Evolutionary conservation across 1,140 invertebrate species (phyloP), one percentile per base, ranked within the genome.

Genomic region (Helicorthomorpha holstii): DNA sequence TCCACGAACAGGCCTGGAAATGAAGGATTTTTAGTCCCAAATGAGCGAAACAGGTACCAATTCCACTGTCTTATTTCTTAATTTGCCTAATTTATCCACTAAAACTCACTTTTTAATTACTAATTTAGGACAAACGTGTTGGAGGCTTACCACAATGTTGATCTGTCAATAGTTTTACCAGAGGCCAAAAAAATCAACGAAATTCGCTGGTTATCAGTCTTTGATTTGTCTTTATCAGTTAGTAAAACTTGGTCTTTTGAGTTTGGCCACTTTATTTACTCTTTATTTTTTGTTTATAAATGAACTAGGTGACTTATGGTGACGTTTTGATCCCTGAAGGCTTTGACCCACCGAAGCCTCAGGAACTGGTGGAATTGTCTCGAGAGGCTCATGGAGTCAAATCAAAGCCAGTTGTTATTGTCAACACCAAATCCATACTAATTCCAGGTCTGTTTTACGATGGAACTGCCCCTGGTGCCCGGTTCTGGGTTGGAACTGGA

Each of bases 321-420:
- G 89, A 93, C 67, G 79, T 93, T 26, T 87, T 83, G 60, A 82
- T 93, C 57, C 86, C 86, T 0, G 87, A 93, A 58, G 86, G 86
- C 50, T 91, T 93, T 64, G 83, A 89, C 60, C 81, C 88, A n/a
- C 89, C 89, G 0, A 68, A 75, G 16, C 72, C 79, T 1, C 81
- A 86, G 57, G 73, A 69, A 45, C 75, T 86, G 2, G 77, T 78
- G 0, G 79, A 82, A 52, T 66, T 94, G 0, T 77, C 76, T 0
- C 76, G 75, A 51, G 73, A 75, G 56, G 77, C 73, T 1, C 77
- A 85, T 61, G 75, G 73, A 27, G 77, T 85, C 0, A 75, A 73
- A 38, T 84, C 84, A n/a, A 82, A 76, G 27, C 68, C 75, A 1
- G 74, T 92, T 1, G 71, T 81, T 54, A 77, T 92, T 38, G 48